A percentile compares a stretch with the other conserved stretches of the same genome.
These are phyloP conservation scores for Arothron firmamentum DNA, from an alignment of 2,113 vertebrate genomes.

Conservation along the genomic window DNA sequence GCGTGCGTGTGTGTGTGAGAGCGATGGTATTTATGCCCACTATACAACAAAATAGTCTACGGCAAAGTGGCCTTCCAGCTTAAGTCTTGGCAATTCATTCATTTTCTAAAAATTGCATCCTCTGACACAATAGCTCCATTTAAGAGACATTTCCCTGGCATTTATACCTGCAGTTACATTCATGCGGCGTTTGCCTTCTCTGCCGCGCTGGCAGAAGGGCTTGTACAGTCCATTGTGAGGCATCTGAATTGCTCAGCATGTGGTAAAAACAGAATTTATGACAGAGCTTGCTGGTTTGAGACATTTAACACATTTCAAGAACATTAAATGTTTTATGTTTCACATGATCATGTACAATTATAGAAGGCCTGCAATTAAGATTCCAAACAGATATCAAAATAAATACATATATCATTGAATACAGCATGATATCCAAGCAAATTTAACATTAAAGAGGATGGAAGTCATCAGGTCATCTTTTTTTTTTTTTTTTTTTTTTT, in stretches of 20 bases:
- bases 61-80: too few species aligned
- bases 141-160: conserved; percentile 23
- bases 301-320: conserved; percentile 4
- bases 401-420: too few species aligned
- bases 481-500: too few species aligned
- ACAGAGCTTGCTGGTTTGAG: conserved; percentile 23
- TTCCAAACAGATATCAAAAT: too few species aligned
- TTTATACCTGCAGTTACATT: conserved; percentile 34
- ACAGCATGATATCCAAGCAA: too few species aligned
- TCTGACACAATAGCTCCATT: conserved; percentile 23
- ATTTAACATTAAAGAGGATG: too few species aligned
- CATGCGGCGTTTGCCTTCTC: conserved; percentile 20
- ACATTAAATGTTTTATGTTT: neutral
- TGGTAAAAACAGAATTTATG: conserved; percentile 27
- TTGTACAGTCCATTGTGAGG: conserved; percentile 31
- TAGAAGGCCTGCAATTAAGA: too few species aligned
- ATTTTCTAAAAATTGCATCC: conserved; percentile 17
- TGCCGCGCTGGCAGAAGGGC: conserved; percentile 9
- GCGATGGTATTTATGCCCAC: too few species aligned
- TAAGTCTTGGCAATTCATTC: too few species aligned
- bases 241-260: conserved; percentile 39
- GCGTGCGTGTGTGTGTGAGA: too few species aligned
- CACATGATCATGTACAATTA: neutral
- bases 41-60: too few species aligned
- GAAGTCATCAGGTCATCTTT: too few species aligned